phyloP scores from a whole-genome alignment of 2,888 invertebrate genomes.

The Odontomyia ornata region DNA sequence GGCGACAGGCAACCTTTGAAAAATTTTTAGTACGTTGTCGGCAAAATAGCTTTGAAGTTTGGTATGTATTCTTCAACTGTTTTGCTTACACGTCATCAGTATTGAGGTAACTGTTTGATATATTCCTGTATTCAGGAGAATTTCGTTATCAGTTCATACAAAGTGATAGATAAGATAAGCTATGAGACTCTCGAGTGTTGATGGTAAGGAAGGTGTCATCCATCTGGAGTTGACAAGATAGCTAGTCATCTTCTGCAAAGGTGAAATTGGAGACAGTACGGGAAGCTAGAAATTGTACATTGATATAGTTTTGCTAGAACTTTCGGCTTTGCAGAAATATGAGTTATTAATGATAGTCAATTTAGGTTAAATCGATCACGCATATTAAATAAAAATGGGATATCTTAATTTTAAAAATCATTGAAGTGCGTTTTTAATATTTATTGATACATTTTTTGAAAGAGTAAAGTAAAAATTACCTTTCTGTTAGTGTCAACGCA shows the following conservation, averaged over 20 bases:
- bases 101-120: constrained; percentile 17
- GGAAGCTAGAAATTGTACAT: background rate
- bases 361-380: too few relatives aligned
- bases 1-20: constrained; percentile 6
- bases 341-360: too few relatives aligned
- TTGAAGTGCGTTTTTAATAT: too few relatives aligned
- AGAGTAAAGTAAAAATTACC: too few relatives aligned
- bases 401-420: too few relatives aligned
- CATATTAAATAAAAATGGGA: too few relatives aligned
- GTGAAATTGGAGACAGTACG: background rate
- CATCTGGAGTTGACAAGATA: constrained; percentile 19
- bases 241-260: background rate
- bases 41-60: constrained; percentile 31
- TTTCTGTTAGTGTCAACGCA: too few relatives aligned
- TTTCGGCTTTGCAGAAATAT: too few relatives aligned
- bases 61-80: background rate
- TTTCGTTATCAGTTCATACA: constrained; percentile 45
- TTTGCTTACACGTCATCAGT: constrained; percentile 25
- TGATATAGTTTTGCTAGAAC: too few relatives aligned
- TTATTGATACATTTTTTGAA: too few relatives aligned
- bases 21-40: constrained; percentile 7
- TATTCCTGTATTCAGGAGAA: constrained; percentile 47
- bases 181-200: constrained; percentile 21
- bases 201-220: constrained; percentile 46
- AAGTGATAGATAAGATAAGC: constrained; percentile 47